Conservation (phyloP, 2,888 invertebrate species). For the Parapristionchus giblindavisi region DNA sequence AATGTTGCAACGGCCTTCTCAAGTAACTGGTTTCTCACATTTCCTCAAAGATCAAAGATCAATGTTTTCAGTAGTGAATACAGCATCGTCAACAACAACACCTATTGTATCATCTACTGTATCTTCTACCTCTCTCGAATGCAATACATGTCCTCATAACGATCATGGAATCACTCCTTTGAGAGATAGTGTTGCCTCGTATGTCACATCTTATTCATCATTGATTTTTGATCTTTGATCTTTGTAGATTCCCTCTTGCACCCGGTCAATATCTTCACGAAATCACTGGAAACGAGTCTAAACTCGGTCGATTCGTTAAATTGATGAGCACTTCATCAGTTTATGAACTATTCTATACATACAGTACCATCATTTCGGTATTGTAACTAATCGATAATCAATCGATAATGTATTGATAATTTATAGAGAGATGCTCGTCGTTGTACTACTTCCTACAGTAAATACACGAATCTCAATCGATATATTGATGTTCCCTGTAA, state of each 20-base stretch:
- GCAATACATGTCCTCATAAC: not conserved
- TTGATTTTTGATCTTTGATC: not conserved
- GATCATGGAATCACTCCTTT: not conserved
- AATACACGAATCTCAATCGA: constrained; percentile 11
- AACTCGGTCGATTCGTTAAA: not conserved
- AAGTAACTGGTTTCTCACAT: not conserved
- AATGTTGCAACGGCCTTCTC: not conserved
- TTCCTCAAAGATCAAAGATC: constrained; percentile 6
- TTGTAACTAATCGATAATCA: not conserved
- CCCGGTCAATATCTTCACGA: not conserved
- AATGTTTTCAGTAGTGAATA: not conserved
- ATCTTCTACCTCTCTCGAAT: not conserved
- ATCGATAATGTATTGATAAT: not conserved
- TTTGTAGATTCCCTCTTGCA: not conserved
- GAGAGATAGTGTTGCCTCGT: not conserved
- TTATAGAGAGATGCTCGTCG: constrained; percentile 17
- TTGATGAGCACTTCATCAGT: constrained; percentile 17
- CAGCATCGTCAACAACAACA: too few species aligned
- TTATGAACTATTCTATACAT: constrained; percentile 21
- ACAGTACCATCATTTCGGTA: constrained; percentile 30
- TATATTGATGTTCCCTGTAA: constrained; percentile 21
- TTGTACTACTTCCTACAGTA: constrained; percentile 11
- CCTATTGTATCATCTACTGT: not conserved
- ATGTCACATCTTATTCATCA: not conserved
- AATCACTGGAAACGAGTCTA: not conserved